These are phyloP conservation scores for Uloborus plumipes DNA, from an alignment of 2,888 invertebrate species.

Conservation along the genomic window DNA sequence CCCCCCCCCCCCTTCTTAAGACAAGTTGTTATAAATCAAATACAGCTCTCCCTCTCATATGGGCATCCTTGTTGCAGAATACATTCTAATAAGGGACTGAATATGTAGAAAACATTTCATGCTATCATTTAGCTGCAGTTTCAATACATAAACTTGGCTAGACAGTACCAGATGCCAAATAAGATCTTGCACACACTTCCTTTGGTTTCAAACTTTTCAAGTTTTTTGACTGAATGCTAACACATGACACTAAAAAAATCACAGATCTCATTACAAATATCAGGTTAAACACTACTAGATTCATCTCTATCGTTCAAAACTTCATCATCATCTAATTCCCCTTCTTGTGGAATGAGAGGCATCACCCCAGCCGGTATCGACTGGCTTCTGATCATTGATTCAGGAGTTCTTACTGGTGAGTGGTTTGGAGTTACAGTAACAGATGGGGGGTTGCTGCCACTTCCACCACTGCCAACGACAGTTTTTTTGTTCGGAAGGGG, in stretches of 20 bases:
- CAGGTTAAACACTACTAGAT: conserved; percentile 29
- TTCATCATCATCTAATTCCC: conserved; percentile 27
- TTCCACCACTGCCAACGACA: not conserved
- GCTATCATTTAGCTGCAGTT: no score
- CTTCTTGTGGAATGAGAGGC: conserved; percentile 55
- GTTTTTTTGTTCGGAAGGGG: conserved; percentile 48
- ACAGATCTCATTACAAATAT: not conserved
- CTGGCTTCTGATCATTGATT: conserved; percentile 45
- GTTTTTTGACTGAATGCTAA: no score
- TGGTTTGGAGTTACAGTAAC: conserved; percentile 28
- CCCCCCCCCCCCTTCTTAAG: no score
- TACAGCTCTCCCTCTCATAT: no score
- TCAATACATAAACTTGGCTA: no score
- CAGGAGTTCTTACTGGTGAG: conserved; percentile 54
- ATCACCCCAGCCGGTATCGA: conserved; percentile 51
- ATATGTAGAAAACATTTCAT: no score
- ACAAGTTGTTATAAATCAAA: no score
- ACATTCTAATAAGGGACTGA: no score
- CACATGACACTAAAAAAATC: not conserved
- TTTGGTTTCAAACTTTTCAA: no score
- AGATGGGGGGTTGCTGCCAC: conserved; percentile 31
- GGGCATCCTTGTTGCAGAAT: no score
- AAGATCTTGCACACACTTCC: no score
- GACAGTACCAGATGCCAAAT: no score
- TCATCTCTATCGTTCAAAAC: conserved; percentile 8